Percentiles rank a stretch among this genome's conserved stretches.
Conservation (phyloP, 2,797 vertebrate species). For the Moxostoma hubbsi region DNA sequence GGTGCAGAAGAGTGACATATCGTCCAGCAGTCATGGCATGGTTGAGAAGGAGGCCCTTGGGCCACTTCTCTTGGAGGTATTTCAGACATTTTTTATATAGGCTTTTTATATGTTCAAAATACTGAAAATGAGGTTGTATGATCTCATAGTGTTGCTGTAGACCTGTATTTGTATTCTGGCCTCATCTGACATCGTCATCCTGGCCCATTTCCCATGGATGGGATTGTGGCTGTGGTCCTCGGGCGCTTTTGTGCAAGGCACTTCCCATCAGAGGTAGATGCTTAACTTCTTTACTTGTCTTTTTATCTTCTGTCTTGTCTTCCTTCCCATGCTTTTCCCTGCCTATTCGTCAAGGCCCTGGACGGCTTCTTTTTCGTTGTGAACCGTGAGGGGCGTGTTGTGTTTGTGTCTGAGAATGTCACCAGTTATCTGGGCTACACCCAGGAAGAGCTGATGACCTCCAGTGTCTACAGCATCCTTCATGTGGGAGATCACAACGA, state of each 20-base stretch:
- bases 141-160: background rate
- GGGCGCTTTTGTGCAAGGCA: background rate
- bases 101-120: background rate
- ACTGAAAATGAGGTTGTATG: background rate
- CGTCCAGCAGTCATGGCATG: slow-evolving; percentile 91
- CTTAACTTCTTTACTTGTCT: slow-evolving; percentile 15
- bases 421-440: slow-evolving; percentile 91
- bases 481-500: slow-evolving; percentile 95
- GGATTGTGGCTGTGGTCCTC: background rate
- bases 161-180: background rate
- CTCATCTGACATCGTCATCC: background rate
- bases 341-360: slow-evolving; percentile 78
- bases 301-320: background rate
- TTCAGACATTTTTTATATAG: background rate
- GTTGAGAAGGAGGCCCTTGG: slow-evolving; percentile 92
- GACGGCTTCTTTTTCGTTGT: slow-evolving; percentile 97
- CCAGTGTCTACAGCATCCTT: slow-evolving; percentile 95
- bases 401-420: slow-evolving; percentile 95
- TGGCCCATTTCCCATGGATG: background rate
- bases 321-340: background rate
- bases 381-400: slow-evolving; percentile 92
- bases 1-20: slow-evolving; percentile 95
- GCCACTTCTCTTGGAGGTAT: slow-evolving; percentile 91
- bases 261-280: slow-evolving; percentile 5
- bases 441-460: slow-evolving; percentile 95